Evolutionary conservation across 1,140 invertebrate species (phyloP), one percentile per base, ranked within the genome.

Genomic region (Drosophila virilis): DNA sequence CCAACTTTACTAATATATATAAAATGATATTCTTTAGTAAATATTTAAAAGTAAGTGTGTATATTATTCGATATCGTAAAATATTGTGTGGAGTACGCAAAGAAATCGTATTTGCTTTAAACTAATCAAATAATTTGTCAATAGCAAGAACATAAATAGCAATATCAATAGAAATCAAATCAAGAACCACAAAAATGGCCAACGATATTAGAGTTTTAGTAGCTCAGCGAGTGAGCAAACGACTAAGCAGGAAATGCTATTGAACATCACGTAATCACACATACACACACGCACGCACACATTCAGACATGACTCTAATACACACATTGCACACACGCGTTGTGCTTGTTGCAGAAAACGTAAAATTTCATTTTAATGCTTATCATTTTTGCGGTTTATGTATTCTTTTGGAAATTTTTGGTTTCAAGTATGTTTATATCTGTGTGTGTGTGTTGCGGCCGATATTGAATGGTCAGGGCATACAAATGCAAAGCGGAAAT

Each of bases 401-500:
- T 62, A 40, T 74, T 58, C 22, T 40, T 59, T 75, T 45, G 22
- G n/a, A 54, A 60, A 33, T 67, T 67, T 73, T 67, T 68, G 40
- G 60, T 60, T 55, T 54, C 67, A 28, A 45, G 37, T 65, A 2
- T 33, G 35, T 46, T 15, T 45, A 12, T 40, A 8, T 55, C 55
- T 37, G 35, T 42, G 43, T 40, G 42, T 40, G 42, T 43, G 46
- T 42, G 54, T 32, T n/a, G 54, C 15, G 35, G 35, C 59, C 12
- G 43, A 15, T 58, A 50, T 68, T 48, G 52, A 58, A 40, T 77
- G 84, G 79, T 77, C 80, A 88, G 74, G 76, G 76, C 83, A 86
- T 79, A 88, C 83, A 77, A 86, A 88, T 89, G 83, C 83, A 88
- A 86, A 88, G 58, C 83, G 83, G 83, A 88, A 88, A 88, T 89